Percentiles rank a stretch among this genome's conserved stretches.
phyloP scores from a whole-genome alignment of 2,888 invertebrate species.

The Nasonovia ribisnigri region DNA sequence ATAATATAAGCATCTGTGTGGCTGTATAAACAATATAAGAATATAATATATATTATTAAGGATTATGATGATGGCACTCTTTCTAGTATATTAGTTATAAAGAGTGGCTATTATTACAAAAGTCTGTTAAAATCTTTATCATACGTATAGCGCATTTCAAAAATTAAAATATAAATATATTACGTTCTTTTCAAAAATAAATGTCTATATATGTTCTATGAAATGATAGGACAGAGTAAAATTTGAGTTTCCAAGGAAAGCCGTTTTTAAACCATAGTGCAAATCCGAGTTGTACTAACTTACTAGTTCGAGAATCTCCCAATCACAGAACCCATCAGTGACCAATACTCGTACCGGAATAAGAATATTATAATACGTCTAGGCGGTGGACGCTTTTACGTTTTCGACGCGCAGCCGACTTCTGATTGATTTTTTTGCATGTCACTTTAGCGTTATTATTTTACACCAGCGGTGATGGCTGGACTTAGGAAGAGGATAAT shows the following conservation, averaged over 20 bases:
- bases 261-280: too few relatives aligned
- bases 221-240: not conserved
- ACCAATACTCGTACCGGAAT: not conserved
- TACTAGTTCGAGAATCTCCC: not conserved
- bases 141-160: too few relatives aligned
- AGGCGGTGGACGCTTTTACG: not conserved
- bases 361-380: not conserved
- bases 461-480: not conserved
- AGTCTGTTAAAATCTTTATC: too few relatives aligned
- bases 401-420: too few relatives aligned
- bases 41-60: too few relatives aligned
- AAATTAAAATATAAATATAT: not conserved
- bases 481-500: not conserved
- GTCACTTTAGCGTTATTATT: not conserved
- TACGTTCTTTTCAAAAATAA: not conserved
- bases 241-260: not conserved
- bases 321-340: not conserved
- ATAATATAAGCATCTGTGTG: too few relatives aligned
- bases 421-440: not conserved
- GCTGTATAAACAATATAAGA: too few relatives aligned
- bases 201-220: not conserved
- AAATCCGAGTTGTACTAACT: too few relatives aligned
- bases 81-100: too few relatives aligned
- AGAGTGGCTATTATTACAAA: too few relatives aligned
- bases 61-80: too few relatives aligned